These are phyloP conservation scores for Drosophila tanythrix DNA, from an alignment of 2,888 invertebrate species.

Conservation along the genomic window DNA sequence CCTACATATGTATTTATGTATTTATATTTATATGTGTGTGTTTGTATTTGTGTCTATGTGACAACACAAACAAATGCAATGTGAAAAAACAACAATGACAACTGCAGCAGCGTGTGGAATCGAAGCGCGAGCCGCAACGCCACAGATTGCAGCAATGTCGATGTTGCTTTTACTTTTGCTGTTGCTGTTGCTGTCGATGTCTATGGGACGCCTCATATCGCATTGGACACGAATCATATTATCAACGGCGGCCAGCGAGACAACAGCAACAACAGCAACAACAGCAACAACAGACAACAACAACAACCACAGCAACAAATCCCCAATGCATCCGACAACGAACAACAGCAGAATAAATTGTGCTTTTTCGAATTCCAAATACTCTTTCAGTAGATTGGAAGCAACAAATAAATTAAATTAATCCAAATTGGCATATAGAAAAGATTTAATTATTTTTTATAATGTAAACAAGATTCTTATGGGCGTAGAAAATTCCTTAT, in stretches of 20 bases:
- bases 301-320: constrained; percentile 46
- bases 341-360: constrained; percentile 17
- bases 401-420: background rate
- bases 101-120: constrained; percentile 46
- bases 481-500: no score
- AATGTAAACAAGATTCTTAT: background rate
- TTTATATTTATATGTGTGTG: constrained; percentile 2
- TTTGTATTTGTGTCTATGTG: constrained; percentile 47
- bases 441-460: background rate
- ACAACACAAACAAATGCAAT: constrained; percentile 62
- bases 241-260: constrained; percentile 56
- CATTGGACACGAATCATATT: constrained; percentile 75
- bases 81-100: constrained; percentile 59
- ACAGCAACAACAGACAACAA: constrained; percentile 31
- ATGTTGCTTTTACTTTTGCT: background rate
- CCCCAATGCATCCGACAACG: constrained; percentile 48
- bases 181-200: constrained; percentile 18
- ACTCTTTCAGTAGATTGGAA: constrained; percentile 3
- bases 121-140: constrained; percentile 53
- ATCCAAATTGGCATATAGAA: no score
- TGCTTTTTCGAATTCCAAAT: constrained; percentile 12
- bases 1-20: constrained; percentile 26
- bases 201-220: constrained; percentile 62
- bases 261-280: constrained; percentile 17
- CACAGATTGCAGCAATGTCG: constrained; percentile 50